Conservation (phyloP, 2,888 invertebrate species). For the Helobdella robusta region DNA sequence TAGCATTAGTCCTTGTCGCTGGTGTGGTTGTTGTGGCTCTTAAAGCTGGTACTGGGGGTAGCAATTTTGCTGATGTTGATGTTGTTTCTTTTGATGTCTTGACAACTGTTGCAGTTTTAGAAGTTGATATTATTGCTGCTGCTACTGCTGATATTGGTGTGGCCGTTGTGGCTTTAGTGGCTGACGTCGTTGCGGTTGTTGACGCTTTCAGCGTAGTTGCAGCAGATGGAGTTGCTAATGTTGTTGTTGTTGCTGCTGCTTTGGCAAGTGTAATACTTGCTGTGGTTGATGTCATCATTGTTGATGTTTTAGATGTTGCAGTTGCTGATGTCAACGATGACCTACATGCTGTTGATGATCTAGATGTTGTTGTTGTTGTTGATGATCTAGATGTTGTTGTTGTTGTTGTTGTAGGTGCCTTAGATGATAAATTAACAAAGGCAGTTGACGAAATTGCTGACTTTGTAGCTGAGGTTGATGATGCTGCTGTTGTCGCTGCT, state of each 20-base stretch:
- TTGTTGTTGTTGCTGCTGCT: conserved; percentile 4
- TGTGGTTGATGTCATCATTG: not conserved
- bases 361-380: not conserved
- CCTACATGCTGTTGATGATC: not conserved
- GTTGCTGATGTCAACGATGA: not conserved
- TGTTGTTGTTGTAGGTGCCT: not conserved
- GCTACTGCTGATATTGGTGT: not conserved
- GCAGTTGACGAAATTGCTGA: not conserved
- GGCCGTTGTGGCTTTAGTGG: too few relatives aligned
- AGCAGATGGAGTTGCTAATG: not conserved
- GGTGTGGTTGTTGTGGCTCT: not conserved
- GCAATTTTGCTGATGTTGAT: not conserved
- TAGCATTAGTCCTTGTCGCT: too few relatives aligned
- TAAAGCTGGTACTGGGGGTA: not conserved
- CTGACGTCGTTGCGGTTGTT: conserved; percentile 5
- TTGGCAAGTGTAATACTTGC: not conserved
- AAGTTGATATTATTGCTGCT: not conserved
- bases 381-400: not conserved
- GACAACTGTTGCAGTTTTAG: not conserved
- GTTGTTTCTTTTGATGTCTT: not conserved
- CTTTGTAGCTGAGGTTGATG: not conserved
- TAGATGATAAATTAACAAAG: not conserved
- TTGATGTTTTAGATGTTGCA: not conserved
- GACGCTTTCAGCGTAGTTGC: not conserved
- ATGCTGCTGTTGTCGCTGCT: not conserved